Evolutionary conservation across 2,797 vertebrate genomes (phyloP).

Genomic region (Limosa lapponica): DNA sequence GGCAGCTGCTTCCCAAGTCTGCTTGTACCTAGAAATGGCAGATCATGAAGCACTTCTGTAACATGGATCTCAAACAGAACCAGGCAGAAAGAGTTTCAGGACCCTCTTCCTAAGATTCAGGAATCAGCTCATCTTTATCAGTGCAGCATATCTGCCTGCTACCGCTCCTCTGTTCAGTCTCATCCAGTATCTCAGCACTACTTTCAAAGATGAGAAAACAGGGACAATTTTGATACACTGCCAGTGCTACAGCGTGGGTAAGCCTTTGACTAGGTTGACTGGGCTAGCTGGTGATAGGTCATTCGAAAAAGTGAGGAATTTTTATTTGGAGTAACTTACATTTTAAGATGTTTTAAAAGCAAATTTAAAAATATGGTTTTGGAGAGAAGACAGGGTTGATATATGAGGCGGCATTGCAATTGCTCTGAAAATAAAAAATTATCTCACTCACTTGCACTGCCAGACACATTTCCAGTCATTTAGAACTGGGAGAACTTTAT

Average conservation of each 20-base stretch:
- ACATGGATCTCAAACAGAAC: background rate
- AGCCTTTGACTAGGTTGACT: background rate
- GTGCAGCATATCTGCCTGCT: background rate
- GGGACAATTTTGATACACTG: background rate
- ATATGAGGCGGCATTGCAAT: background rate
- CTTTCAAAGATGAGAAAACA: background rate
- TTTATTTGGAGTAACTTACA: background rate
- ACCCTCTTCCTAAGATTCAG: background rate
- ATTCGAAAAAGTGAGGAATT: background rate
- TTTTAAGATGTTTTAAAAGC: background rate
- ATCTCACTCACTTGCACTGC: slow-evolving; percentile 97
- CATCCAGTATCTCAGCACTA: background rate
- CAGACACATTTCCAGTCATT: slow-evolving; percentile 98
- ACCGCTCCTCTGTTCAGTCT: background rate
- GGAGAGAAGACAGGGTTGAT: background rate
- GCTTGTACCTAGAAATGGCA: background rate
- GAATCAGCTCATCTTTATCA: background rate
- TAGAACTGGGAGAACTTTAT: slow-evolving; percentile 87
- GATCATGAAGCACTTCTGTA: background rate
- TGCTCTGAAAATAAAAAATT: background rate
- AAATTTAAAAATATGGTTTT: background rate
- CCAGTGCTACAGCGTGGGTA: background rate
- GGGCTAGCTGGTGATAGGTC: background rate
- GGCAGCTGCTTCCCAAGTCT: background rate
- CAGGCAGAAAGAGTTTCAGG: background rate